Percentiles rank a stretch among this genome's conserved stretches.
Conservation (phyloP, 2,888 invertebrate genomes). For the Ceramica pisi region DNA sequence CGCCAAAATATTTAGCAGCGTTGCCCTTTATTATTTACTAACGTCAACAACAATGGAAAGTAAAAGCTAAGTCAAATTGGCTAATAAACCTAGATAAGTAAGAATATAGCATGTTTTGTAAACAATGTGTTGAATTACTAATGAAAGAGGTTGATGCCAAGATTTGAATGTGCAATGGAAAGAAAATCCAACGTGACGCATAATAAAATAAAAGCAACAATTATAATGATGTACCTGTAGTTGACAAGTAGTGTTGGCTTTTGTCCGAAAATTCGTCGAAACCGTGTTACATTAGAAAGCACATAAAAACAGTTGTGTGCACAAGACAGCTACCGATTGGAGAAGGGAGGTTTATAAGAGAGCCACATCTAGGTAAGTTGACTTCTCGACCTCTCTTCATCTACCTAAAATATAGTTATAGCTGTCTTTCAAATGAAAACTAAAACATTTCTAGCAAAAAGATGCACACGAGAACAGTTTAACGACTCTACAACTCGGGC, state of each 20-base stretch:
- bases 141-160: constrained; percentile 46
- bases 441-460: constrained; percentile 34
- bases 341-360: too few species aligned
- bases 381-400: background rate
- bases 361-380: too few species aligned
- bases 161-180: constrained; percentile 17
- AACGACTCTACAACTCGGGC: constrained; percentile 54
- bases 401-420: background rate
- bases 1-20: background rate
- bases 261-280: background rate
- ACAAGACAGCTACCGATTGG: background rate
- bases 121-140: constrained; percentile 52
- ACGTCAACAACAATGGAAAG: constrained; percentile 16
- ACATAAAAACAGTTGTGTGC: background rate
- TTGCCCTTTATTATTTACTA: background rate
- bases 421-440: constrained; percentile 19
- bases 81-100: background rate
- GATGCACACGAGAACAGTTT: constrained; percentile 45
- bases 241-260: background rate
- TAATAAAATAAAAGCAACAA: constrained; percentile 4
- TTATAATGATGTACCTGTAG: background rate
- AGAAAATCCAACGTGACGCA: constrained; percentile 21
- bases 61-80: constrained; percentile 7
- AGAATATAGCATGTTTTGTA: background rate
- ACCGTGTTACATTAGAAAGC: too few species aligned